Evolutionary conservation across 2,113 vertebrate species (phyloP).

Genomic region (Stercorarius parasiticus): DNA sequence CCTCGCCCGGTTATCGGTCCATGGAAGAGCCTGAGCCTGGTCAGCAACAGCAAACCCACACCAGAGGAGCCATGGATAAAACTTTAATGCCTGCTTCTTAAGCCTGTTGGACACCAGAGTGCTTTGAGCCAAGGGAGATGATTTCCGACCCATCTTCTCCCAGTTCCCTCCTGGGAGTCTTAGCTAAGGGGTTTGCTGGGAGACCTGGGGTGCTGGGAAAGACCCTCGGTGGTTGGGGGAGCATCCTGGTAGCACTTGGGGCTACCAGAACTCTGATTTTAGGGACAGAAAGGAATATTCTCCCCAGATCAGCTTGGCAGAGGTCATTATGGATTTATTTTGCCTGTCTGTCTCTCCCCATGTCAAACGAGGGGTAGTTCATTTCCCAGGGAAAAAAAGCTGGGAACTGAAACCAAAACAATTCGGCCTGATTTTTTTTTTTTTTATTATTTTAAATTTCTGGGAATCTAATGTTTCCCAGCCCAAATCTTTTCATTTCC

Average conservation of each 20-base stretch:
- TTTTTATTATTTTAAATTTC: background rate
- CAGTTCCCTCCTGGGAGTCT: fast-evolving
- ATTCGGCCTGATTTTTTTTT: background rate
- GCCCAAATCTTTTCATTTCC: background rate
- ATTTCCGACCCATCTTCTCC: background rate
- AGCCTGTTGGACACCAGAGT: background rate
- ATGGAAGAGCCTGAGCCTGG: background rate
- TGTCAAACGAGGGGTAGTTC: background rate
- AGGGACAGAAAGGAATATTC: background rate
- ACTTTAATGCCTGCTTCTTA: background rate
- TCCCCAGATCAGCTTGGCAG: background rate
- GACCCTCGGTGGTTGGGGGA: background rate
- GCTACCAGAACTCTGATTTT: background rate
- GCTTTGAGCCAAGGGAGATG: background rate
- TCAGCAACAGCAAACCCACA: background rate
- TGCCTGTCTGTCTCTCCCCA: background rate
- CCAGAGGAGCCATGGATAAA: background rate
- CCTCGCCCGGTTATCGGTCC: background rate
- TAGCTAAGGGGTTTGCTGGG: background rate
- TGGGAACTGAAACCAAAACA: background rate
- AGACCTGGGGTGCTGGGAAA: background rate
- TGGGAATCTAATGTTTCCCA: background rate
- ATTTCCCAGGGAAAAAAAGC: background rate
- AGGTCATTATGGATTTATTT: background rate
- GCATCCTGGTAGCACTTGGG: background rate